Evolutionary conservation across 2,888 invertebrate genomes (phyloP), one percentile per base, ranked within the genome.

Genomic region (Prosopocoilus inquinatus): DNA sequence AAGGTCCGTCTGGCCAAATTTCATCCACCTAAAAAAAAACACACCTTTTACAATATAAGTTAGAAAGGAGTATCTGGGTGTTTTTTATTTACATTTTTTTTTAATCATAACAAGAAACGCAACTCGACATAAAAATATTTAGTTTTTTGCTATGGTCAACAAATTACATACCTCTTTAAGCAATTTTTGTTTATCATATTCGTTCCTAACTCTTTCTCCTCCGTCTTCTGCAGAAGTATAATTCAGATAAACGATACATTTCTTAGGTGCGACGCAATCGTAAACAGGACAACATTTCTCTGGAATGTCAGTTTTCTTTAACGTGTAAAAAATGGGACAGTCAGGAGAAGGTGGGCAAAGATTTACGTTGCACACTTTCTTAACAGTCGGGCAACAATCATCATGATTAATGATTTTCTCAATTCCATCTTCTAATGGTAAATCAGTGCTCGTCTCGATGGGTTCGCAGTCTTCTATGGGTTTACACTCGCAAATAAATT

Each of bases 401-500:
- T 80, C 78, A 1, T 78, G 78, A 59, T 85, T 81, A n/a, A 81
- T 70, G 1, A 79, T 72, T 32, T 82, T 76, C 57, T 61, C 80
- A 76, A 86, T 85, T 12, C 91, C 91, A 0, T 84, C 81, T 60
- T 84, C 81, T 13, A 87, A 64, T 28, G 79, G 72, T 47, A 79
- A 78, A 41, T 53, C 47, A 3, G 68, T 64, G 3, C 53, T 36
- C 3, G 62, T 63, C 50, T 80, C 81, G 1, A 83, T 66, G 1
- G 73, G 70, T 4, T 84, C 84, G 68, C 92, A 92, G 60, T 91
- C 85, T 41, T 85, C 84, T 3, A 79, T 73, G 0, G 89, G 89
- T 68, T 85, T 85, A 69, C 92, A 92, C 77, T 89, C 90, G 68
- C 92, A 92, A 58, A 88, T 81, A 61, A 86, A 90, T 64, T 87